Conservation (phyloP, 2,113 vertebrate genomes). For the Ellobius talpinus region DNA sequence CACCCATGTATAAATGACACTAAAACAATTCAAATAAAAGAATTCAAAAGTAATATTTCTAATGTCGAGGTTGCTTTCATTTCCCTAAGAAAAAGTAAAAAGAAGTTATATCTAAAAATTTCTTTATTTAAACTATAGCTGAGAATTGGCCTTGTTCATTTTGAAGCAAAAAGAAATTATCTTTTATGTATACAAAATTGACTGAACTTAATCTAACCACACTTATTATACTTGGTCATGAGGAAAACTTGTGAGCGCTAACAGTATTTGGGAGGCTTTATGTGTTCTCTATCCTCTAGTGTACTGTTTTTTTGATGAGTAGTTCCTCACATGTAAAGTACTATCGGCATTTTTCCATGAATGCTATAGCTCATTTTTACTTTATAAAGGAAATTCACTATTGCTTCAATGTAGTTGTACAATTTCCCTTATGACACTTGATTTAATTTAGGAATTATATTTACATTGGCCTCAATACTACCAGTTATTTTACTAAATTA, state of each 20-base stretch:
- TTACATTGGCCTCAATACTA: not conserved
- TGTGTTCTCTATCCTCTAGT: not conserved
- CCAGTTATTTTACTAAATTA: not conserved
- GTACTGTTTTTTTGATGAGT: not conserved
- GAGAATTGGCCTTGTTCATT: not conserved
- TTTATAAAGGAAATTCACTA: not conserved
- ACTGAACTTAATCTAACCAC: not conserved
- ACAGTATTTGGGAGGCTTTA: not conserved
- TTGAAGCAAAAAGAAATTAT: slow-evolving; percentile 30
- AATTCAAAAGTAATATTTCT: slow-evolving; percentile 39
- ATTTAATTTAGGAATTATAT: not conserved
- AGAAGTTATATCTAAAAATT: slow-evolving; percentile 4
- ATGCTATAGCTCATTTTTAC: slow-evolving; percentile 19
- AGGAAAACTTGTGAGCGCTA: slow-evolving; percentile 19
- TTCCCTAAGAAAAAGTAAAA: not conserved
- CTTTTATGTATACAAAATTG: not conserved
- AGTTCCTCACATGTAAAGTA: slow-evolving; percentile 1
- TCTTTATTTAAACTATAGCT: slow-evolving; percentile 5
- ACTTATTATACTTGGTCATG: not conserved
- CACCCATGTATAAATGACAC: not conserved
- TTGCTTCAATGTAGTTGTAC: not conserved
- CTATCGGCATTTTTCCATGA: not conserved
- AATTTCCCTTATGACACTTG: slow-evolving; percentile 2
- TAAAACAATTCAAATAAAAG: slow-evolving; percentile 31
- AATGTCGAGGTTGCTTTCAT: not conserved